phyloP scores from a whole-genome alignment of 2,888 invertebrate genomes.

The Idaea aversata region DNA sequence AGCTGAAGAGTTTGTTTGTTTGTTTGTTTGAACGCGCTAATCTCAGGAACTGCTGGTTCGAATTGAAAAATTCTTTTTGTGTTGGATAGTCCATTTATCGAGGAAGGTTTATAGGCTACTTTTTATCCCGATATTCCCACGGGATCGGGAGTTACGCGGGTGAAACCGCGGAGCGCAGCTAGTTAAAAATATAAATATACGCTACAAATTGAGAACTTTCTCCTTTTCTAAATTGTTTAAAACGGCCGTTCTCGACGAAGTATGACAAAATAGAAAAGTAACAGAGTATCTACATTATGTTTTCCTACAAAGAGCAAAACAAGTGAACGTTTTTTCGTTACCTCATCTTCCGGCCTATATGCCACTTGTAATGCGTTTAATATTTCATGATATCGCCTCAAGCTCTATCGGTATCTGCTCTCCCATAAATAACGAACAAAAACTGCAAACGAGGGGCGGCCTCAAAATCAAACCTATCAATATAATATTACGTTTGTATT shows the following conservation, averaged over 20 bases:
- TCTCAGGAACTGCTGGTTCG: too few species aligned
- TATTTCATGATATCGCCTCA: conserved; percentile 77
- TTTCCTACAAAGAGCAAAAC: conserved; percentile 50
- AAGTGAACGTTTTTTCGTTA: conserved; percentile 67
- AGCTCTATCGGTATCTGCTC: conserved; percentile 70
- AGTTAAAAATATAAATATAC: too few species aligned
- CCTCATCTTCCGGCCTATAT: conserved; percentile 75
- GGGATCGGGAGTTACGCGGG: too few species aligned
- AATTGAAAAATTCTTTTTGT: too few species aligned
- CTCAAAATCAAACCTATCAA: conserved; percentile 72
- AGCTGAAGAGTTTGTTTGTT: too few species aligned
- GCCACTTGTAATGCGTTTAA: conserved; percentile 80
- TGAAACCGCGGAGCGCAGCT: too few species aligned
- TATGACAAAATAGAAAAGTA: conserved; percentile 10
- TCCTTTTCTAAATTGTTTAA: conserved; percentile 14
- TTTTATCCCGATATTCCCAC: too few species aligned
- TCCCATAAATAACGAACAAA: conserved; percentile 76
- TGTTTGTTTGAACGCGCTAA: too few species aligned
- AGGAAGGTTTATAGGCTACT: too few species aligned
- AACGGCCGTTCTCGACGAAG: conserved; percentile 1
- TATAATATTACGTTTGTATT: conserved; percentile 70
- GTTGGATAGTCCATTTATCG: too few species aligned
- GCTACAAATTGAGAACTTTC: background rate
- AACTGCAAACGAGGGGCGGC: conserved; percentile 51
- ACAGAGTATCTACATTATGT: conserved; percentile 36